Conservation (phyloP, 1,140 invertebrate genomes). For the Aphidius gifuensis region DNA sequence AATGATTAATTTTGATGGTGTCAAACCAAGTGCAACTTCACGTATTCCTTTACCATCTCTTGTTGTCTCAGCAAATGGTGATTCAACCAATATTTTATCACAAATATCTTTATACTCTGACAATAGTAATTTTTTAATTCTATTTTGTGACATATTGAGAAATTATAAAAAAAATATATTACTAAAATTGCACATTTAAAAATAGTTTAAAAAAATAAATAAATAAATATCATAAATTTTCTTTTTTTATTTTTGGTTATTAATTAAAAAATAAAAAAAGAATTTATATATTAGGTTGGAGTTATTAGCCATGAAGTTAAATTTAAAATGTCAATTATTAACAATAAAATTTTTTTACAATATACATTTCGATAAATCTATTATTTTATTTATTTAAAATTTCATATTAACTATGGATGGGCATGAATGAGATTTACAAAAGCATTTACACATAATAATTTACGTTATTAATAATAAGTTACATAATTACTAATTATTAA, state of each 20-base stretch:
- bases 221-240: slow-evolving; percentile 2
- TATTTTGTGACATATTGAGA: slow-evolving; percentile 45
- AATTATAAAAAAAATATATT: not conserved
- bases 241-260: too few relatives aligned
- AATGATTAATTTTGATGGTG: slow-evolving; percentile 57
- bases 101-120: slow-evolving; percentile 61
- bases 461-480: too few relatives aligned
- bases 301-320: too few relatives aligned
- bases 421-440: slow-evolving; percentile 14
- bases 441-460: slow-evolving; percentile 1
- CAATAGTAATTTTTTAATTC: slow-evolving; percentile 59
- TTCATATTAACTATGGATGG: slow-evolving; percentile 7
- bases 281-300: too few relatives aligned
- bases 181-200: slow-evolving; percentile 5
- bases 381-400: slow-evolving; percentile 12
- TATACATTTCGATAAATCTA: slow-evolving; percentile 9
- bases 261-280: too few relatives aligned
- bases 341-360: not conserved
- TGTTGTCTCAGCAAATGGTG: slow-evolving; percentile 62
- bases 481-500: not conserved
- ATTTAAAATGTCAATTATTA: too few relatives aligned
- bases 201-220: not conserved
- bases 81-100: slow-evolving; percentile 61
- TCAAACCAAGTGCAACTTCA: slow-evolving; percentile 61
- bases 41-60: slow-evolving; percentile 57